A percentile compares a stretch with the other conserved stretches of the same genome.
Conservation (phyloP, 1,140 invertebrate genomes). For the Aleiodes sp. region DNA sequence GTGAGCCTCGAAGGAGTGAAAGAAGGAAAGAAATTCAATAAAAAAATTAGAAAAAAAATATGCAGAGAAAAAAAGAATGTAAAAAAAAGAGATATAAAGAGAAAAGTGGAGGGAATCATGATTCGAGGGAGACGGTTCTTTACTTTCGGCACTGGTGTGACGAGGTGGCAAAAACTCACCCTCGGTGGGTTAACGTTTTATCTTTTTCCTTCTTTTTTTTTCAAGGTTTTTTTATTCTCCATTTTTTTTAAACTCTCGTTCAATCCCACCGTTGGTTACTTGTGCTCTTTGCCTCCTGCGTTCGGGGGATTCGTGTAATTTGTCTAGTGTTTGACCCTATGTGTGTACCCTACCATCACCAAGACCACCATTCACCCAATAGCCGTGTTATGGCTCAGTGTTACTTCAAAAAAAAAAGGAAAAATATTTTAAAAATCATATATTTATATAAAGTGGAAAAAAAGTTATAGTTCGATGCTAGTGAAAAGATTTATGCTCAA, state of each 20-base stretch:
- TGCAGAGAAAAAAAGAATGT: conserved; percentile 37
- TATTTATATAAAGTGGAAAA: background rate
- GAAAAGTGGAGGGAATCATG: too few species aligned
- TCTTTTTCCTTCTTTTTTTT: conserved; percentile 38
- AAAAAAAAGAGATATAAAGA: conserved; percentile 34
- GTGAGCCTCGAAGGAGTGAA: background rate
- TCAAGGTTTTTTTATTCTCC: conserved; percentile 35
- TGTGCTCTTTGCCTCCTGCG: conserved; percentile 43
- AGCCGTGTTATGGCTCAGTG: conserved; percentile 46
- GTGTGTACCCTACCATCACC: conserved; percentile 61
- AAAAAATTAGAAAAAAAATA: conserved; percentile 4
- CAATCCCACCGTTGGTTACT: conserved; percentile 18
- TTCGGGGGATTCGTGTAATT: conserved; percentile 67
- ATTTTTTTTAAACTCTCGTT: conserved; percentile 12
- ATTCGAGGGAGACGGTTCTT: conserved; percentile 52
- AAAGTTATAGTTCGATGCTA: background rate
- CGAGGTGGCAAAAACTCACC: background rate
- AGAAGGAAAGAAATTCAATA: conserved; percentile 29
- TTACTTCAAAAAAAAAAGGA: conserved; percentile 47
- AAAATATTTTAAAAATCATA: conserved; percentile 47
- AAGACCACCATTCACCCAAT: conserved; percentile 55
- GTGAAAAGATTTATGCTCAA: too few species aligned
- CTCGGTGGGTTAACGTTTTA: conserved; percentile 41
- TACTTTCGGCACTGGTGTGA: conserved; percentile 52
- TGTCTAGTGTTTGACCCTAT: conserved; percentile 67